phyloP scores from a whole-genome alignment of 1,140 invertebrate species.

The Drosophila burlai region DNA sequence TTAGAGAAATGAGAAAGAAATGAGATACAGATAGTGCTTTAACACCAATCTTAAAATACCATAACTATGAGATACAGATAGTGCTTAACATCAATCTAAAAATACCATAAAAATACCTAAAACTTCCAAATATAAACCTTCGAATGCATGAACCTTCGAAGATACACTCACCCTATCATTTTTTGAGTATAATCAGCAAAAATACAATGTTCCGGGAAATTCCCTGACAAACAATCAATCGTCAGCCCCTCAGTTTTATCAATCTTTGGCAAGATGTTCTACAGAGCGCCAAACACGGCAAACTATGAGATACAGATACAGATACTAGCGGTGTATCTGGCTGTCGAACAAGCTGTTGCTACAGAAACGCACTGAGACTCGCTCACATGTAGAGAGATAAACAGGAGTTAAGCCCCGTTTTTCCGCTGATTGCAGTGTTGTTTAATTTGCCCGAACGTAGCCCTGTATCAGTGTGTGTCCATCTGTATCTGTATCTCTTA shows the following conservation, averaged over 20 bases:
- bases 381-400: constrained; percentile 25
- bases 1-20: no score
- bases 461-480: constrained; percentile 14
- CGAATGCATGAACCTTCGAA: background rate
- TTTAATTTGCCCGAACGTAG: constrained; percentile 54
- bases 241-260: constrained; percentile 36
- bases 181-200: background rate
- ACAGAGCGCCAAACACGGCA: constrained; percentile 45
- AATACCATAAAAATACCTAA: background rate
- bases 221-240: constrained; percentile 17
- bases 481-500: constrained; percentile 35
- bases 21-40: no score
- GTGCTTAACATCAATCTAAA: background rate
- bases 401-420: constrained; percentile 27
- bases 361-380: constrained; percentile 23
- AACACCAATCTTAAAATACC: background rate
- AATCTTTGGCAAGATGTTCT: constrained; percentile 42
- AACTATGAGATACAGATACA: constrained; percentile 55
- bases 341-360: constrained; percentile 60
- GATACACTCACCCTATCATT: background rate
- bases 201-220: constrained; percentile 3
- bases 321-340: constrained; percentile 31
- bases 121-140: background rate
- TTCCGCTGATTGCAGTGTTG: constrained; percentile 60
- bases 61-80: background rate